These are phyloP conservation scores for Pomacea canaliculata DNA, from an alignment of 2,888 invertebrate species.

Conservation along the genomic window DNA sequence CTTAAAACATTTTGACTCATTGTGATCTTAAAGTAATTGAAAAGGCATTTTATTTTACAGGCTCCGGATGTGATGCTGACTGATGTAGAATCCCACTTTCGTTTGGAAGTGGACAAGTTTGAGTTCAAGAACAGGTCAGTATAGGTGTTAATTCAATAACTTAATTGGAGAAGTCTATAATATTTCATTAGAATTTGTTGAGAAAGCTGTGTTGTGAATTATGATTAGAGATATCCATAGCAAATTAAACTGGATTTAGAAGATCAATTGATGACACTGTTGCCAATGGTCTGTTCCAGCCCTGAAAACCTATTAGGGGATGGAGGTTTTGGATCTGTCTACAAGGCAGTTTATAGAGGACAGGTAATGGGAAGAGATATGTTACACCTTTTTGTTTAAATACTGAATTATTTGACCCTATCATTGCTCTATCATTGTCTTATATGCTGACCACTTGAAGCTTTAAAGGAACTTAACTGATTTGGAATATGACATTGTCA, in stretches of 20 bases:
- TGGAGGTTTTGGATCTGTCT: slow-evolving; percentile 65
- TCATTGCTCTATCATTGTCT: too few species aligned
- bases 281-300: slow-evolving; percentile 34
- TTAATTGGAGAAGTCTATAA: neutral
- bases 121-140: slow-evolving; percentile 52
- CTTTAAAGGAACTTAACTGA: too few species aligned
- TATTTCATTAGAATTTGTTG: neutral
- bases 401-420: too few species aligned
- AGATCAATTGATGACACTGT: too few species aligned
- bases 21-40: too few species aligned
- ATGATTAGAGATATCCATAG: neutral
- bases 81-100: slow-evolving; percentile 55
- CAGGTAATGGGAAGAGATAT: slow-evolving; percentile 39
- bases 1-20: too few species aligned
- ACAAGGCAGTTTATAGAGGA: slow-evolving; percentile 56
- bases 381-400: neutral
- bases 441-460: too few species aligned
- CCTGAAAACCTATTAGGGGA: slow-evolving; percentile 60
- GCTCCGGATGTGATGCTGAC: slow-evolving; percentile 63
- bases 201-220: neutral
- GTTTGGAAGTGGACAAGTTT: slow-evolving; percentile 47
- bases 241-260: neutral
- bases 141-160: neutral
- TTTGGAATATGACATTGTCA: too few species aligned
- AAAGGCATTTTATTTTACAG: slow-evolving; percentile 38